Evolutionary conservation across 2,888 invertebrate species (phyloP).

Genomic region (Zeuzera pyrina): DNA sequence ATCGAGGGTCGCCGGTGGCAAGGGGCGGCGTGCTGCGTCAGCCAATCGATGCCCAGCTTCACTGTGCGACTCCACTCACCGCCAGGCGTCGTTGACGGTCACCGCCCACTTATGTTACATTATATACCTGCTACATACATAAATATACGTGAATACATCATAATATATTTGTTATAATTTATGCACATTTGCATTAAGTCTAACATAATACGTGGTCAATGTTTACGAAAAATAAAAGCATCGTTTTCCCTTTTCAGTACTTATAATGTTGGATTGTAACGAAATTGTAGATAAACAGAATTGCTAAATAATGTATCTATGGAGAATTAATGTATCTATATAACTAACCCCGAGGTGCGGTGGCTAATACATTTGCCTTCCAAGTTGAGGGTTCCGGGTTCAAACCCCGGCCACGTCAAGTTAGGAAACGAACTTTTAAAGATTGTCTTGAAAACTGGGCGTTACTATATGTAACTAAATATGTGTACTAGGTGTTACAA

Average conservation of each 20-base stretch:
- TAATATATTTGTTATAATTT: conserved; percentile 8
- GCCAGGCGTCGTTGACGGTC: conserved; percentile 26
- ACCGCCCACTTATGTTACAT: conserved; percentile 40
- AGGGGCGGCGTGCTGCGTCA: conserved; percentile 58
- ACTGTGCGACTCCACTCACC: conserved; percentile 30
- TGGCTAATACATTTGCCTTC: too few relatives aligned
- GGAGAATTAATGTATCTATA: too few relatives aligned
- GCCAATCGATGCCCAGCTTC: conserved; percentile 59
- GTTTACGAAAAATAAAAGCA: neutral
- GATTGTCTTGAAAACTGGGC: too few relatives aligned
- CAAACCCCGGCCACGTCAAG: too few relatives aligned
- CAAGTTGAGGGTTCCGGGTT: too few relatives aligned
- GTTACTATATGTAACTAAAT: too few relatives aligned
- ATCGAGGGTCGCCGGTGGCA: conserved; percentile 44
- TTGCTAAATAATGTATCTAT: too few relatives aligned
- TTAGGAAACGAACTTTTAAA: too few relatives aligned
- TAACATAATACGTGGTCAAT: neutral
- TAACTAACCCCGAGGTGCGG: too few relatives aligned
- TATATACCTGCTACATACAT: conserved; percentile 5
- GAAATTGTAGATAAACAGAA: too few relatives aligned
- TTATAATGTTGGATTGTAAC: too few relatives aligned
- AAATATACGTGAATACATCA: conserved; percentile 8
- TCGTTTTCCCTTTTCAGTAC: neutral
- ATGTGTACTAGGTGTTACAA: too few relatives aligned
- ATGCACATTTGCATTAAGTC: neutral